Evolutionary conservation across 2,888 invertebrate species (phyloP), one percentile per base, ranked within the genome.

Genomic region (Mythimna loreyi): DNA sequence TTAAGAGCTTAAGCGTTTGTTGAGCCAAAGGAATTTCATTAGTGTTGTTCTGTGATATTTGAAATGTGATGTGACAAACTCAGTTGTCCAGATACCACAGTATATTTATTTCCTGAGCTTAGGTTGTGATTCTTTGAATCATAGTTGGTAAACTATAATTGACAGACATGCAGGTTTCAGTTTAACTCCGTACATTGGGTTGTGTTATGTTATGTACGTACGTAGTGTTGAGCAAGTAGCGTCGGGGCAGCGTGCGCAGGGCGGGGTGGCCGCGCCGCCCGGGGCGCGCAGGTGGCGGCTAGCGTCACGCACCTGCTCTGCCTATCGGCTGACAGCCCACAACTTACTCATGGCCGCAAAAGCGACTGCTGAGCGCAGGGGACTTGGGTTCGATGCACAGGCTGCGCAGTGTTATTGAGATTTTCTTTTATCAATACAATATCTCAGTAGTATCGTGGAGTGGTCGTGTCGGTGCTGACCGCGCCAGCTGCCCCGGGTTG

Each of bases 201-300:
- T 36, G 63, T 49, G 63, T 16, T 49, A 33, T 40, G 9, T 30
- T 52, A 36, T 16, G 33, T 56, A 13, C 8, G 21, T 33, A 55
- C 55, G 19, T 36, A n/a, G 19, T 28, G 36, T 45, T 21, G 21
- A 59, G 11, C 23, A 23, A 58, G 28, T 30, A 40, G n/a, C 36
- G 62, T 23, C 21, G 40, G 16, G n/a, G 11, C 2, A 50, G 30
- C 23, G 33, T 45, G 64, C 65, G 52, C 28, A 53, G 69, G 65
- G 52, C 36, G 74, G 28, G 64, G 74, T n/a, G 6, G 9, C 9
- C 19, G 33, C 21, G 30, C 28, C 23, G 40, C 49, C 28, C 19
- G 28, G 30, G 45, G 21, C 9, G 62, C 62, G 72, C 49, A 40
- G 25, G 49, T 5, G 8, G 33, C 5, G 33, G 5, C 40, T 19